phyloP scores from a whole-genome alignment of 2,113 vertebrate genomes.

The Oophaga pumilio region DNA sequence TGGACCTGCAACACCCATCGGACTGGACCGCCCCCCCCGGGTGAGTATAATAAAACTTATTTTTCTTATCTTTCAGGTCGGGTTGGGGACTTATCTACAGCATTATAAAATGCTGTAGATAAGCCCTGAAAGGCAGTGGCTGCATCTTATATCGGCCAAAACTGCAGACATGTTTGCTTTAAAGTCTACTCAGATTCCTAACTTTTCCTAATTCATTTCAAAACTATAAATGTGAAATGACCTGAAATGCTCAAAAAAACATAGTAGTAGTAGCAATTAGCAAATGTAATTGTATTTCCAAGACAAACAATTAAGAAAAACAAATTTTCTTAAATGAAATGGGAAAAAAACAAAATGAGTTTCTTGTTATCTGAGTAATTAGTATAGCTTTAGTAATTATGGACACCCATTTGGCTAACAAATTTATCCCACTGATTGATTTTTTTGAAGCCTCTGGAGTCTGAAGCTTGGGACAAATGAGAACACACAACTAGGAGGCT shows the following conservation, averaged over 20 bases:
- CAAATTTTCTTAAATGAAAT: not conserved
- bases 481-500: slow-evolving; percentile 32
- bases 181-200: not conserved
- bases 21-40: too few relatives aligned
- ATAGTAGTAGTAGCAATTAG: too few relatives aligned
- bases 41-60: too few relatives aligned
- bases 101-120: too few relatives aligned
- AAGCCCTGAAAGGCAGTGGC: too few relatives aligned
- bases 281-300: not conserved
- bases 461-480: slow-evolving; percentile 3
- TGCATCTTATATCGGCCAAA: too few relatives aligned
- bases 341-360: not conserved
- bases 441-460: slow-evolving; percentile 14
- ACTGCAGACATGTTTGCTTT: too few relatives aligned
- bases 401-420: slow-evolving; percentile 19
- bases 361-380: slow-evolving; percentile 9
- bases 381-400: not conserved
- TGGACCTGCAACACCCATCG: too few relatives aligned
- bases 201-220: not conserved
- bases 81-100: too few relatives aligned
- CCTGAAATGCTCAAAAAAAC: too few relatives aligned
- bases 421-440: slow-evolving; percentile 7
- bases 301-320: not conserved
- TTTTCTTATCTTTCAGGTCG: too few relatives aligned
- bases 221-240: not conserved